Percentiles rank a stretch among this genome's conserved stretches.
Conservation (phyloP, 2,797 vertebrate species). For the Pantherophis vulpinus region DNA sequence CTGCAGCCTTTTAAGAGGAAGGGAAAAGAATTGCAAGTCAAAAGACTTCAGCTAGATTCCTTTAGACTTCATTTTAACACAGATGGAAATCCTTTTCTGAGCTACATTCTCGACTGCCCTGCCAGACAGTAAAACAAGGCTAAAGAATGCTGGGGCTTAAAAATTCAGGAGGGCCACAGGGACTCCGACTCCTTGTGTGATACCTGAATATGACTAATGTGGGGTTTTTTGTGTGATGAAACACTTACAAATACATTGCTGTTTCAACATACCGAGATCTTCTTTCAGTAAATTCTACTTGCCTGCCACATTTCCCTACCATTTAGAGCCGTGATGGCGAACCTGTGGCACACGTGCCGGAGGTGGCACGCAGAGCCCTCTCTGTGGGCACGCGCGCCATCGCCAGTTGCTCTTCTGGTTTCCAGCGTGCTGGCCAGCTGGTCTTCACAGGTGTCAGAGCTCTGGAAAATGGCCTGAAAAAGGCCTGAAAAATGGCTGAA, state of each 20-base stretch:
- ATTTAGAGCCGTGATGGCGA: neutral
- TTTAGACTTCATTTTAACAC: neutral
- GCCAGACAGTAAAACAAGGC: neutral
- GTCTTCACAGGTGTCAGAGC: too few relatives aligned
- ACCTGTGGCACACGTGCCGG: too few relatives aligned
- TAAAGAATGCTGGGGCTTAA: neutral
- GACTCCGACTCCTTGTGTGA: neutral
- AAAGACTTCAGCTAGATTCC: neutral
- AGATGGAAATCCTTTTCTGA: neutral
- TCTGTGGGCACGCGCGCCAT: too few relatives aligned
- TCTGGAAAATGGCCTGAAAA: too few relatives aligned
- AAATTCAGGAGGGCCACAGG: neutral
- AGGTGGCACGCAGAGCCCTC: too few relatives aligned
- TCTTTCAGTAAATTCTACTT: neutral
- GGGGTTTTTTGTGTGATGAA: neutral
- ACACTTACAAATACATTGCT: neutral
- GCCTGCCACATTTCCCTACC: neutral
- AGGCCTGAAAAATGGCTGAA: too few relatives aligned
- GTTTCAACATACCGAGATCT: neutral
- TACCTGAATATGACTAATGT: neutral
- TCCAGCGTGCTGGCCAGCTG: too few relatives aligned
- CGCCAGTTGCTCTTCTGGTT: too few relatives aligned
- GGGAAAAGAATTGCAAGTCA: neutral
- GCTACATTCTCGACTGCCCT: neutral
- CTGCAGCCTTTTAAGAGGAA: neutral